phyloP scores from a whole-genome alignment of 1,140 invertebrate genomes.

The Spodoptera frugiperda region DNA sequence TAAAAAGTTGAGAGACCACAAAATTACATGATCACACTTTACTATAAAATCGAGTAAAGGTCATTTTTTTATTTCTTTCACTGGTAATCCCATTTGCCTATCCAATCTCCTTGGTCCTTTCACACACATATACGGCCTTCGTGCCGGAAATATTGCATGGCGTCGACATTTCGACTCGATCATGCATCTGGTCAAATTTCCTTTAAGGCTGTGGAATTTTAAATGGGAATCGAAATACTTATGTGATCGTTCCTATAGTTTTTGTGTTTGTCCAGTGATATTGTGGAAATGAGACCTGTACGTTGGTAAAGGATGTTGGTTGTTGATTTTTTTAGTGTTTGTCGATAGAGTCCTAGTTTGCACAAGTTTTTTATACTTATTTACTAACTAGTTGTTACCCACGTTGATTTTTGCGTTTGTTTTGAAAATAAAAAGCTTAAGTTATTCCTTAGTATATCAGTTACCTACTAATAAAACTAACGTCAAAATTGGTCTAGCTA shows the following conservation, averaged over 20 bases:
- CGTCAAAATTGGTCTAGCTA: too few species aligned
- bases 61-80: neutral
- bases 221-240: slow-evolving; percentile 1
- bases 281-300: neutral
- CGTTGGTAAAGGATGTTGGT: neutral
- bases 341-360: too few species aligned
- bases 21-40: too few species aligned
- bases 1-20: too few species aligned
- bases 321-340: neutral
- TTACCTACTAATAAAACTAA: too few species aligned
- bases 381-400: too few species aligned
- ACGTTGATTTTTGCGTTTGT: too few species aligned
- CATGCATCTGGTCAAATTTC: slow-evolving; percentile 29
- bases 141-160: slow-evolving; percentile 27
- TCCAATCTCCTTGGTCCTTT: slow-evolving; percentile 20
- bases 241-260: neutral
- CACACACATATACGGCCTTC: neutral
- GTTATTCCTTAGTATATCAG: too few species aligned
- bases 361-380: too few species aligned
- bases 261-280: neutral
- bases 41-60: neutral
- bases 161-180: neutral
- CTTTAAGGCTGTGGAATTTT: slow-evolving; percentile 19
- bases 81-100: slow-evolving; percentile 19
- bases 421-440: too few species aligned